A percentile compares a stretch with the other conserved stretches of the same genome.
phyloP scores from a whole-genome alignment of 35 echinoderm and acorn worm genomes.

The Eucidaris tribuloides region DNA sequence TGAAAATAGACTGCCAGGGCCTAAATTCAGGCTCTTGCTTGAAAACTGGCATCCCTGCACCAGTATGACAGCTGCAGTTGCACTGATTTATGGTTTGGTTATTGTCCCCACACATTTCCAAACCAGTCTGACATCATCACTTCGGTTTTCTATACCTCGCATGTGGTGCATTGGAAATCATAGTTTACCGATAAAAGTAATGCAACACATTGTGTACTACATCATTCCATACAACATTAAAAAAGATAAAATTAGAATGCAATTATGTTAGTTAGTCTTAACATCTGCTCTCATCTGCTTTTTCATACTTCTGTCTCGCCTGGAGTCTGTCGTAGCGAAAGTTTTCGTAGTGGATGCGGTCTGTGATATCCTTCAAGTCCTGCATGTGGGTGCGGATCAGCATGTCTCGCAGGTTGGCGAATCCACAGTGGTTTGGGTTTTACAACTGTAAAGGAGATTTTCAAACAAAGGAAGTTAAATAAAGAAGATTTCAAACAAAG shows the following conservation, averaged over 20 bases:
- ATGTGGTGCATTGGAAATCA: background rate
- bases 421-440: slow-evolving; percentile 95
- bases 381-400: slow-evolving; percentile 94
- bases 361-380: slow-evolving; percentile 95
- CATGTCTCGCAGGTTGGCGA: slow-evolving; percentile 89
- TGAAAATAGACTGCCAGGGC: no score
- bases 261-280: slow-evolving; percentile 25
- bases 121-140: background rate
- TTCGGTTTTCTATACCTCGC: background rate
- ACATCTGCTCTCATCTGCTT: slow-evolving; percentile 76
- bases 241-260: background rate
- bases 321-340: slow-evolving; percentile 85
- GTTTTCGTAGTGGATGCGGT: slow-evolving; percentile 96
- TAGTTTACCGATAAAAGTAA: background rate
- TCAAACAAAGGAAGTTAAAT: no score
- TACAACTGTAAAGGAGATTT: slow-evolving; percentile 76
- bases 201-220: background rate
- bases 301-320: slow-evolving; percentile 72
- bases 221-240: background rate
- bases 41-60: no score
- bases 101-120: background rate
- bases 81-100: background rate
- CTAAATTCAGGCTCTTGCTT: no score
- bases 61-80: no score
- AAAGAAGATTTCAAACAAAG: no score